These are phyloP conservation scores for Agelastica alni DNA, from an alignment of 2,888 invertebrate genomes.

Conservation along the genomic window DNA sequence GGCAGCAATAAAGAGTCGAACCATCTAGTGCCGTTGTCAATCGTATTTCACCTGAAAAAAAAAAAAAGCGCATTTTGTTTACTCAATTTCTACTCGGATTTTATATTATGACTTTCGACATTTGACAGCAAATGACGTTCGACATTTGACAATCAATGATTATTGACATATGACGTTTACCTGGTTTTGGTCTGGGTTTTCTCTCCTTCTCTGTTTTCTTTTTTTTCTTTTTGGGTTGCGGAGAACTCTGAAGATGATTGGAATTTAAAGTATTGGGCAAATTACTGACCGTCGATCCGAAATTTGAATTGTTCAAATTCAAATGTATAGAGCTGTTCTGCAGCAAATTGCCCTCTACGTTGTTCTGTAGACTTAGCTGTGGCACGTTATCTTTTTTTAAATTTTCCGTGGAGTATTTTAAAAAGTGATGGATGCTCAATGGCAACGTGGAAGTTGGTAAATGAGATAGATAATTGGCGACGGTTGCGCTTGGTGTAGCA, in stretches of 20 bases:
- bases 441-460: slow-evolving; percentile 75
- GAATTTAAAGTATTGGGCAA: slow-evolving; percentile 56
- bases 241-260: slow-evolving; percentile 46
- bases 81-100: no score
- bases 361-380: slow-evolving; percentile 13
- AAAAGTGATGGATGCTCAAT: slow-evolving; percentile 78
- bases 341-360: slow-evolving; percentile 13
- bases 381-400: slow-evolving; percentile 38
- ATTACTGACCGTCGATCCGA: slow-evolving; percentile 7
- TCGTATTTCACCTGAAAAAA: slow-evolving; percentile 68
- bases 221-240: slow-evolving; percentile 70
- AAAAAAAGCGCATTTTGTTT: no score
- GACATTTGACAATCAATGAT: no score
- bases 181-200: slow-evolving; percentile 82
- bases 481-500: slow-evolving; percentile 68
- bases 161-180: slow-evolving; percentile 51
- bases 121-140: no score
- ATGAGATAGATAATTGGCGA: slow-evolving; percentile 83
- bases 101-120: no score
- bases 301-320: slow-evolving; percentile 6
- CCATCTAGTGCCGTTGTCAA: slow-evolving; percentile 80
- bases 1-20: slow-evolving; percentile 83
- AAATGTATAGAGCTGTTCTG: slow-evolving; percentile 14
- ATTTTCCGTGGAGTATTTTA: slow-evolving; percentile 79
- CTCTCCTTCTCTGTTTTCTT: slow-evolving; percentile 78